Percentiles rank a stretch among this genome's conserved stretches.
Evolutionary conservation across 2,797 vertebrate species (phyloP).

Genomic region (Vireo griseus): DNA sequence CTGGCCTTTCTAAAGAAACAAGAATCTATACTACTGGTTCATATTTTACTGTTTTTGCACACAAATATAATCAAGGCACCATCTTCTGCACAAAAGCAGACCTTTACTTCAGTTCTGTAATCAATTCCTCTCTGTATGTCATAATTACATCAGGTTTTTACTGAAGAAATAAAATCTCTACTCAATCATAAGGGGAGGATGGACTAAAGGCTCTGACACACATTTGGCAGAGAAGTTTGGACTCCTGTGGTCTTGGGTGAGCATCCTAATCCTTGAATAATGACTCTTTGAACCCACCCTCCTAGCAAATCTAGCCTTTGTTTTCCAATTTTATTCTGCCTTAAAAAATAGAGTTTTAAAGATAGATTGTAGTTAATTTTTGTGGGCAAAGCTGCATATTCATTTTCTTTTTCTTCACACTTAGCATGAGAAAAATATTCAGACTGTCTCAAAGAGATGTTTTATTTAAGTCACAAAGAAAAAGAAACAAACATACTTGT

Average conservation of each 20-base stretch:
- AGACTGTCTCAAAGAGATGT: not conserved
- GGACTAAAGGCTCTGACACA: not conserved
- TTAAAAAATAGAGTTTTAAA: not conserved
- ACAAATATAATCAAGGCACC: not conserved
- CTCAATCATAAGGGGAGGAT: not conserved
- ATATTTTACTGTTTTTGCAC: not conserved
- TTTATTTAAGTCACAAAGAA: not conserved
- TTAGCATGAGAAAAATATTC: not conserved
- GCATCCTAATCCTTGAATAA: not conserved
- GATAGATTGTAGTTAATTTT: not conserved
- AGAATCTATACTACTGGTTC: not conserved
- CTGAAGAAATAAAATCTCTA: not conserved
- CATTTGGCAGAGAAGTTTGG: not conserved
- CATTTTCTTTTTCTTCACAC: not conserved
- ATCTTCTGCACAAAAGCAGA: not conserved
- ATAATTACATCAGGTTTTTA: not conserved
- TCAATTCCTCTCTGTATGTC: not conserved
- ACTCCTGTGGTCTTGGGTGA: not conserved
- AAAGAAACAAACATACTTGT: not conserved
- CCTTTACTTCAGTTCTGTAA: constrained; percentile 6
- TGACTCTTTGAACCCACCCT: not conserved
- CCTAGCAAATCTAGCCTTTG: not conserved
- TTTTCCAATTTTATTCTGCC: not conserved
- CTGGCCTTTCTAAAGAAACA: not conserved
- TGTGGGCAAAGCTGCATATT: not conserved